Conservation (phyloP, 1,140 invertebrate species). For the Steinernema feltiae region DNA sequence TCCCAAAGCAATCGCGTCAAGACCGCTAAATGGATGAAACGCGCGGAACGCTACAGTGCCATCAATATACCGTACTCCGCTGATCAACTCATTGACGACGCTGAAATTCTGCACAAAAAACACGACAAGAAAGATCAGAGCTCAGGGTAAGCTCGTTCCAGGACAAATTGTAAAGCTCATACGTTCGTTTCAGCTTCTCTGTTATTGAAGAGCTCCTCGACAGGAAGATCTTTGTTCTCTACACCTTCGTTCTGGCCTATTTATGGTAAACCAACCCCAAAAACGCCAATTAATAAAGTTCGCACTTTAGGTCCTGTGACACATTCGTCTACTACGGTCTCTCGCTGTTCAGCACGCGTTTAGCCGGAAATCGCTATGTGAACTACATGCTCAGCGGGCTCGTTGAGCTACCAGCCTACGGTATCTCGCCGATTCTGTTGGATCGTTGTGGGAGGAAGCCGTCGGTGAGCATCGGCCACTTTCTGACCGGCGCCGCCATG, state of each 20-base stretch:
- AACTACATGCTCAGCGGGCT: constrained; percentile 58
- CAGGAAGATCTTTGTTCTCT: constrained; percentile 23
- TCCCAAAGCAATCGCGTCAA: constrained; percentile 25
- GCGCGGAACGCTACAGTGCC: not conserved
- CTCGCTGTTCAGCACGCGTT: constrained; percentile 51
- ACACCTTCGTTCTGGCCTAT: constrained; percentile 20
- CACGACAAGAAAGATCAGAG: constrained; percentile 17
- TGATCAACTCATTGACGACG: constrained; percentile 15
- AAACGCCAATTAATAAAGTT: too few relatives aligned
- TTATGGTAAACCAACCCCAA: constrained; percentile 8
- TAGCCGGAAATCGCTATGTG: constrained; percentile 57
- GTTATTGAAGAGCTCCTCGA: constrained; percentile 10
- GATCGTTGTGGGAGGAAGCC: constrained; percentile 39
- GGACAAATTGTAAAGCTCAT: not conserved
- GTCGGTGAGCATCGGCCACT: not conserved
- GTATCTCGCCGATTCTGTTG: constrained; percentile 46
- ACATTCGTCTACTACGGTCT: constrained; percentile 60
- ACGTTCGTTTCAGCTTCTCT: not conserved
- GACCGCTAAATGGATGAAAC: constrained; percentile 28
- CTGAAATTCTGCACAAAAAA: constrained; percentile 2
- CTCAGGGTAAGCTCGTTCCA: not conserved
- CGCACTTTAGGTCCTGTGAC: constrained; percentile 56
- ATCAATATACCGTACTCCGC: constrained; percentile 13
- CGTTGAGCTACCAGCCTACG: constrained; percentile 56
- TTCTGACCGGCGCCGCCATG: not conserved